A percentile compares a stretch with the other conserved stretches of the same genome.
phyloP scores from a whole-genome alignment of 1,140 invertebrate species.

The Heterodera schachtii region DNA sequence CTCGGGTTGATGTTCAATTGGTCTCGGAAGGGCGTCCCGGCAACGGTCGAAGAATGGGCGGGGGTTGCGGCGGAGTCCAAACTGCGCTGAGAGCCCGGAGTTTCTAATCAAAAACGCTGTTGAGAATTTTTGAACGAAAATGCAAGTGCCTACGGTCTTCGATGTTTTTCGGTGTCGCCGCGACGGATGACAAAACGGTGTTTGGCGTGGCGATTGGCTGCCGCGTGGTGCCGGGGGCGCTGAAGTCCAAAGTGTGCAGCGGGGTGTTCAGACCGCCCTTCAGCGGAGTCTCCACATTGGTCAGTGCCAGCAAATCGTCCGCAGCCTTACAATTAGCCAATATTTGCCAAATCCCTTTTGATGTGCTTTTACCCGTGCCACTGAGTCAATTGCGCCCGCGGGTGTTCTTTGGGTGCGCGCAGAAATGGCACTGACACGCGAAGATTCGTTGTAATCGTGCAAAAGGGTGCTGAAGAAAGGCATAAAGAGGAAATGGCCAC shows the following conservation, averaged over 20 bases:
- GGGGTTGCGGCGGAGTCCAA: constrained; percentile 23
- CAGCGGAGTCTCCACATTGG: constrained; percentile 93
- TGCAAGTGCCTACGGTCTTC: constrained; percentile 27
- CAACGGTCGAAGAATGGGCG: constrained; percentile 31
- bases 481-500: background rate
- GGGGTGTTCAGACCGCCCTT: constrained; percentile 93
- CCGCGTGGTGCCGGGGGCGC: constrained; percentile 72
- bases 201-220: constrained; percentile 85
- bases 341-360: too few species aligned
- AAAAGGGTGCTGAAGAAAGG: constrained; percentile 76
- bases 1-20: constrained; percentile 90
- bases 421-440: constrained; percentile 69
- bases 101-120: constrained; percentile 36
- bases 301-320: constrained; percentile 95
- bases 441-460: constrained; percentile 84
- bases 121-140: constrained; percentile 8
- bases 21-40: constrained; percentile 77
- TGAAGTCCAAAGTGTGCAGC: constrained; percentile 84
- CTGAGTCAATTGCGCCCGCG: constrained; percentile 72
- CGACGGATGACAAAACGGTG: constrained; percentile 89
- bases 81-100: constrained; percentile 38
- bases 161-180: constrained; percentile 72
- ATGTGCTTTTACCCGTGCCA: constrained; percentile 69
- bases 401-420: constrained; percentile 84
- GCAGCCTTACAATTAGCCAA: constrained; percentile 76